Evolutionary conservation across 2,797 vertebrate genomes (phyloP), one percentile per base, ranked within the genome.

Genomic region (Discoglossus pictus): DNA sequence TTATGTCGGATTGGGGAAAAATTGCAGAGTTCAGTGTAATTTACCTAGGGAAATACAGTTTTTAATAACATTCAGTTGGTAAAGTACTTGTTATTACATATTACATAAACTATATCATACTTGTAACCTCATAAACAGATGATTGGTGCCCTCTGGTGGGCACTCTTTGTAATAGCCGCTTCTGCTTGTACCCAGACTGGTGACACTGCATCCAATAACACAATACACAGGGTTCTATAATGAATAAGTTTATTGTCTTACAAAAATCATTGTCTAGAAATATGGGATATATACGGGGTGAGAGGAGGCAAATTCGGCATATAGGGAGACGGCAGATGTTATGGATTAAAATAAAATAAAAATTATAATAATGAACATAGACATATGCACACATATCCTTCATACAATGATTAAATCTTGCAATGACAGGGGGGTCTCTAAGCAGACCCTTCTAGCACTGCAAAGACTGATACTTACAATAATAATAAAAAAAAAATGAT

Each of bases 241-340:
- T 94, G 93, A 96, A 96, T 94, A 93, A 91, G 93, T 98, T 97
- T 97, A 96, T 97, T 95, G 92, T 93, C 88, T 91, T 95, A 96
- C 93, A 93, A 93, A 91, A 93, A 92, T 89, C 83, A 91, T 92
- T 76, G 81, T 89, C 86, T 98, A 95, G 92, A 97, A 98, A 97
- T 94, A 93, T 92, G 93, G 88, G 90, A 94, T 89, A 93, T 63
- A 70, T 47, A 55, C 39, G 24, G 42, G 52, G 55, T 43, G 18
- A 6, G 55, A 25, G 48, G 16, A 12, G 39, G 75, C 79, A 90
- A 97, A 74, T 96, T 95, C 0, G 77, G 80, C 3, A 84, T 92
- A 35, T 89, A 50, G 0, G 88, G 70, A 46, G 78, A 5, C 43
- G 80, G 93, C 0, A 70, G 59, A 51, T 42, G 40, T 61, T 39